Evolutionary conservation across 2,888 invertebrate genomes (phyloP).

Genomic region (Amblyteles armatorius): DNA sequence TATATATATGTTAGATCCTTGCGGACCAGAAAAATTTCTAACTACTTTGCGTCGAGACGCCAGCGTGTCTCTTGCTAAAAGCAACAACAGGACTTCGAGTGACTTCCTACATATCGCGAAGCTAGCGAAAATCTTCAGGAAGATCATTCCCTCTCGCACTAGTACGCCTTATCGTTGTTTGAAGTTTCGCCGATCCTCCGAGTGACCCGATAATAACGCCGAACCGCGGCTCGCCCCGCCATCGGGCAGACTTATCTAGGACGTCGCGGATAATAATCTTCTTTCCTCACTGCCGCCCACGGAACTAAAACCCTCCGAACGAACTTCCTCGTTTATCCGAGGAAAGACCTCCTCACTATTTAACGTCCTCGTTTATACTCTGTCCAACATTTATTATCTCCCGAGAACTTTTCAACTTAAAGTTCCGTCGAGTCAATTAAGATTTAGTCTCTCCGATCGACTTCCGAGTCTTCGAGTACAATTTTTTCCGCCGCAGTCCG

Average conservation of each 20-base stretch:
- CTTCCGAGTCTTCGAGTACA: not conserved
- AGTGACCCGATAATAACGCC: not conserved
- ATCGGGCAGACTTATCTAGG: not conserved
- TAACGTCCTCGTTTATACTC: not conserved
- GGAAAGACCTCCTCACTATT: not conserved
- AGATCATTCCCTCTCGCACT: not conserved
- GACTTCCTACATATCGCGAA: not conserved
- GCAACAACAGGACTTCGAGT: not conserved
- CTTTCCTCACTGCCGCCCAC: not conserved
- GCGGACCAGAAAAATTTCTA: no score
- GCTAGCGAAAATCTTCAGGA: not conserved
- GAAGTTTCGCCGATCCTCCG: not conserved
- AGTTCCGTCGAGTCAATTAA: not conserved
- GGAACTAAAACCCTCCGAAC: not conserved
- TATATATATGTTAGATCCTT: no score
- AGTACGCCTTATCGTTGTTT: not conserved
- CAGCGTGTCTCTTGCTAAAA: no score
- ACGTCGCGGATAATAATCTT: not conserved
- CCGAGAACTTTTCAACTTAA: not conserved
- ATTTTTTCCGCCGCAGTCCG: not conserved
- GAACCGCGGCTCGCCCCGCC: no score
- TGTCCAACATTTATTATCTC: not conserved
- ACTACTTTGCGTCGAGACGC: no score
- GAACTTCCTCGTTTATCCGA: not conserved
- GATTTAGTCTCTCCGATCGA: slow-evolving; percentile 16